phyloP scores from a whole-genome alignment of 2,797 vertebrate genomes.

The Aldrovandia affinis region DNA sequence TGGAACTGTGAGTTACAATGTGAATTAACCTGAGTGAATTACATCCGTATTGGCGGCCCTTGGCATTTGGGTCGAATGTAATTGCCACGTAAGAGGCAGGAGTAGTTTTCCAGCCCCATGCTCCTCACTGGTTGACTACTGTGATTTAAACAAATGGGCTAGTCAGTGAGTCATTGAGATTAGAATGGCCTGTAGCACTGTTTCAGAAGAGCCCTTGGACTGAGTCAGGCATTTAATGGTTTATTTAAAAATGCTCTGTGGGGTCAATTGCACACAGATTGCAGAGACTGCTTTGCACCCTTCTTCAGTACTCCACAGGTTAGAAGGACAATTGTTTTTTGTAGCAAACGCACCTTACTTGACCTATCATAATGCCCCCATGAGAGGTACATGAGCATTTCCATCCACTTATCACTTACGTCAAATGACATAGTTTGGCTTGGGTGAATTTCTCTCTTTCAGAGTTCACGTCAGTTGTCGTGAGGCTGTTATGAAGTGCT shows the following conservation, averaged over 20 bases:
- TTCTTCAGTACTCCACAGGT: neutral
- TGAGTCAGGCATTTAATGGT: neutral
- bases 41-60: neutral
- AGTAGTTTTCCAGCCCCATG: neutral
- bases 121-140: neutral
- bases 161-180: constrained; percentile 19
- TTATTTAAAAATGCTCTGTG: neutral
- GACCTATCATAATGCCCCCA: neutral
- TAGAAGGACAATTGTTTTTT: neutral
- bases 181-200: neutral
- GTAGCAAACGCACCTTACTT: neutral
- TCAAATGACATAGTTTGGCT: neutral
- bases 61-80: neutral
- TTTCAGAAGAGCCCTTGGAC: constrained; percentile 4
- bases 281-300: neutral
- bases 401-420: neutral
- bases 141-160: constrained; percentile 15
- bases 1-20: neutral
- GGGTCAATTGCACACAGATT: neutral
- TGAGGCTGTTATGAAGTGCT: neutral
- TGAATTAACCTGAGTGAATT: too few relatives aligned
- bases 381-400: neutral
- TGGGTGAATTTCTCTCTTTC: neutral
- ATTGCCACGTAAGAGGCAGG: neutral
- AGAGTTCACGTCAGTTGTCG: neutral